These are phyloP conservation scores for Hemiprocne comata DNA, from an alignment of 2,113 vertebrate species.

Conservation along the genomic window DNA sequence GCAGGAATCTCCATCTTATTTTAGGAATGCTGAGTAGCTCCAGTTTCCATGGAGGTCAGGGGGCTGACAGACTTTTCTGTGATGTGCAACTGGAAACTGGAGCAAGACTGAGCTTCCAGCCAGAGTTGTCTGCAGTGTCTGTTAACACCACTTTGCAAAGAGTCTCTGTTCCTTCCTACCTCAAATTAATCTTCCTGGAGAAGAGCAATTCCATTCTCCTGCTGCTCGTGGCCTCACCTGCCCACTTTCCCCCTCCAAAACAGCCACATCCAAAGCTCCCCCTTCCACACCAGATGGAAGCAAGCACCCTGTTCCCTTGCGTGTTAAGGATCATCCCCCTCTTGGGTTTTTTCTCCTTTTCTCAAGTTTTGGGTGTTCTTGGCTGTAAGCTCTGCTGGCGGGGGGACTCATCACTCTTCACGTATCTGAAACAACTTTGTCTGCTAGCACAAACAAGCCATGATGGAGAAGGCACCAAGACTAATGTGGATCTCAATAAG, in stretches of 20 bases:
- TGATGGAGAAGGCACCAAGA: neutral
- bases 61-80: neutral
- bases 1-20: neutral
- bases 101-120: neutral
- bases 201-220: neutral
- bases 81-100: neutral
- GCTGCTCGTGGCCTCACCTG: neutral
- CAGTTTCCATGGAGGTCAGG: neutral
- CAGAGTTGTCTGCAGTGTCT: neutral
- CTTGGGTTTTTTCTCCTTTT: neutral
- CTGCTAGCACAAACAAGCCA: neutral
- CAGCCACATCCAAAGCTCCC: neutral
- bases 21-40: neutral
- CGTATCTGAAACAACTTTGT: neutral
- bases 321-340: neutral
- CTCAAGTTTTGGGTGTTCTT: neutral
- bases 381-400: neutral
- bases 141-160: neutral
- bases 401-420: neutral
- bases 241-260: neutral
- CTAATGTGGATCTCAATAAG: neutral
- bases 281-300: rapidly evolving
- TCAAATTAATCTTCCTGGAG: neutral
- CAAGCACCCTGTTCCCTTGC: rapidly evolving
- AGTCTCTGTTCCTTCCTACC: neutral